phyloP scores from a whole-genome alignment of 2,113 vertebrate species.

The Egretta garzetta region DNA sequence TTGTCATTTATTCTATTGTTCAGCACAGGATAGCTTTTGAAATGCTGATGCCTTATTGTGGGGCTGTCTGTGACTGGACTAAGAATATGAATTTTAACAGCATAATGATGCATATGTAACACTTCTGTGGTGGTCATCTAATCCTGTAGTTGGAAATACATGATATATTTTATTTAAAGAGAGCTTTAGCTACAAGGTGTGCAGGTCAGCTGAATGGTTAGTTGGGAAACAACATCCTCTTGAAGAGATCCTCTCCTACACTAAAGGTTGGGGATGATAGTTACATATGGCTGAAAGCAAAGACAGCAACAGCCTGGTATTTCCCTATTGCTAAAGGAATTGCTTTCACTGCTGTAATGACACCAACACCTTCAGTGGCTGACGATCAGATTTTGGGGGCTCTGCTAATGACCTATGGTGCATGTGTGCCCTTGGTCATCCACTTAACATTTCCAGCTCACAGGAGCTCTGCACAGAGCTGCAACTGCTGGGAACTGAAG shows the following conservation, averaged over 20 bases:
- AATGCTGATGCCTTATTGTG: constrained; percentile 10
- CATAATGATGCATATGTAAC: neutral
- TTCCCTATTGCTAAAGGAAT: neutral
- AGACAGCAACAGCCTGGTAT: neutral
- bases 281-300: neutral
- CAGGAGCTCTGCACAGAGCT: neutral
- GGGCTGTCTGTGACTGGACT: neutral
- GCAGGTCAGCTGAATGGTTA: neutral
- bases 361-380: neutral
- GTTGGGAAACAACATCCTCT: neutral
- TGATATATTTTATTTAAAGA: neutral
- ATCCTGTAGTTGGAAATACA: neutral
- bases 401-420: neutral
- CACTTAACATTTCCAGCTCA: neutral
- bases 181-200: neutral
- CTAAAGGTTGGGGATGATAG: neutral
- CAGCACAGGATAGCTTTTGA: neutral
- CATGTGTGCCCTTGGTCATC: neutral
- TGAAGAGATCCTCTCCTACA: neutral
- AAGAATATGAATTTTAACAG: constrained; percentile 27
- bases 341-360: neutral
- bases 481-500: neutral
- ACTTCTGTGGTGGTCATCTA: neutral
- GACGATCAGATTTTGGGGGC: neutral
- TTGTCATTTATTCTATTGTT: constrained; percentile 19